Conservation (phyloP, 37 sponge, comb jelly and placozoan genomes). For the Spongia lamella region DNA sequence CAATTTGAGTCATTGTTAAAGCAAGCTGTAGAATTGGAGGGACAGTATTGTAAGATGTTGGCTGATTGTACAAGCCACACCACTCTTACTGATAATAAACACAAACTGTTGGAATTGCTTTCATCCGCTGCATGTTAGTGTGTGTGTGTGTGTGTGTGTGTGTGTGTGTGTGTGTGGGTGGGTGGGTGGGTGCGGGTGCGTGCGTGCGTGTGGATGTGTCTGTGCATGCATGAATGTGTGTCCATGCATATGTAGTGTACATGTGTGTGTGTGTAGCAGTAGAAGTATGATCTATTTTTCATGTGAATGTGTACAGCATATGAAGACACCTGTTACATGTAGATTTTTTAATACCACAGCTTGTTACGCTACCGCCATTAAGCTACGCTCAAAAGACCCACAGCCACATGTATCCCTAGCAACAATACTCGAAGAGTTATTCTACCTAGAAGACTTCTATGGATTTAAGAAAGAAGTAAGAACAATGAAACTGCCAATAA, state of each 20-base stretch:
- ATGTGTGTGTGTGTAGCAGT: too few relatives aligned
- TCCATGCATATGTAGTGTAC: too few relatives aligned
- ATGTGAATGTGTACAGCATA: background rate
- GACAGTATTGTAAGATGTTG: conserved; percentile 30
- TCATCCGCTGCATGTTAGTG: too few relatives aligned
- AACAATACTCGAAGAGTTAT: conserved; percentile 85
- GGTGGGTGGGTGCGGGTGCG: background rate
- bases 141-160: too few relatives aligned
- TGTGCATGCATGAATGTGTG: too few relatives aligned
- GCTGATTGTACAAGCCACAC: too few relatives aligned
- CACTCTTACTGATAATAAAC: too few relatives aligned
- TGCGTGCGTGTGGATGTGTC: background rate
- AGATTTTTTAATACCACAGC: conserved; percentile 2
- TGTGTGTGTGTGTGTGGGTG: too few relatives aligned
- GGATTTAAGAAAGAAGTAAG: conserved; percentile 62
- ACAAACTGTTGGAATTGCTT: too few relatives aligned
- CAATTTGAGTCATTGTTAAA: conserved; percentile 47
- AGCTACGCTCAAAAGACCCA: conserved; percentile 39
- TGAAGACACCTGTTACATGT: background rate
- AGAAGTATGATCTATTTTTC: background rate
- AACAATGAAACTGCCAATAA: too few relatives aligned
- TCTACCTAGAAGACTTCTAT: conserved; percentile 77
- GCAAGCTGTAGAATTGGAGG: conserved; percentile 51
- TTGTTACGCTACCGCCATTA: conserved; percentile 82
- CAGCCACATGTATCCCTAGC: conserved; percentile 77